Evolutionary conservation across 2,797 vertebrate genomes (phyloP), one percentile per base, ranked within the genome.

Genomic region (Sphenopsis melanotis): DNA sequence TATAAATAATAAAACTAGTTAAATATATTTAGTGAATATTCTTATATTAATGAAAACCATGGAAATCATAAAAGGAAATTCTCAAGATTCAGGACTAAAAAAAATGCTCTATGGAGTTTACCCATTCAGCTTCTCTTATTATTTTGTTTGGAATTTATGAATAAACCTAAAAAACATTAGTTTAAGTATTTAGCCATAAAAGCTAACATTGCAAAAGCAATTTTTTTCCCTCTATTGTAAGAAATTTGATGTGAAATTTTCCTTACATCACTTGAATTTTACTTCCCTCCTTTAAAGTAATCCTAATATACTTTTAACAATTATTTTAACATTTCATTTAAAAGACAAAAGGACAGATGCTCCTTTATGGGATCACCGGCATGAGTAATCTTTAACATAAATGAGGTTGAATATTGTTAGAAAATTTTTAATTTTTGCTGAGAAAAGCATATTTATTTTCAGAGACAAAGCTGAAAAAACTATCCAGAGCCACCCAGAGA

Each of bases 361-460:
- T 87, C 34, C 60, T 60, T 85, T 77, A 70, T 32, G 64, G 64
- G 9, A 87, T 52, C 57, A 53, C 17, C 79, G 76, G 18, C 24
- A n/a, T 41, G 21, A 87, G 9, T 34, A 84, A 79, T 52, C 26
- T 83, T 79, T 37, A 82, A 41, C 47, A 37, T 76, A 91, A 89
- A 24, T 26, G 19, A 87, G 10, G 63, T 41, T 76, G 34, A 79
- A 83, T 57, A 89, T 39, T 89, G 70, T 66, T 52, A 39, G 61
- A 83, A 50, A 79, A 72, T 63, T 80, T 69, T 90, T 42, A 42
- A 55, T 79, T 94, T 92, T 74, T 56, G 55, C 79, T 56, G 65
- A 82, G 76, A 74, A 92, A 93, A 89, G 37, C 84, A 5, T 18
- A 66, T 71, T 72, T 83, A 84, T 93, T 93, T 90, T 93, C 52